phyloP scores from a whole-genome alignment of 1,140 invertebrate species.

The Macrotrachela quadricornifera region DNA sequence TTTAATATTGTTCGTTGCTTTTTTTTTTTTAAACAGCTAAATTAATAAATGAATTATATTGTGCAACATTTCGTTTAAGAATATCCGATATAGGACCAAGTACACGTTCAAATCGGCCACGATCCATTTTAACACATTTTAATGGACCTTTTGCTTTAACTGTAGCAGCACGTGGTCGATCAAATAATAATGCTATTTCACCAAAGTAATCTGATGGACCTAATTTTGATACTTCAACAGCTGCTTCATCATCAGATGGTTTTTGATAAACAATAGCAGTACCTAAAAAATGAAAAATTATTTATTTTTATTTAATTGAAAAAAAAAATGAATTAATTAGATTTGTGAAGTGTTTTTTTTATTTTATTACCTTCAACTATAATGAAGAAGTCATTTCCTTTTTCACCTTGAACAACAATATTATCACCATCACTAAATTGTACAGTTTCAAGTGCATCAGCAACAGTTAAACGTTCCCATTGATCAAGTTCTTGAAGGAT shows the following conservation, averaged over 20 bases:
- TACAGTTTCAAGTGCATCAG: conserved; percentile 84
- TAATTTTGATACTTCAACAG: conserved; percentile 73
- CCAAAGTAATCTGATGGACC: conserved; percentile 95
- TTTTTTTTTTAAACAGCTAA: conserved; percentile 53
- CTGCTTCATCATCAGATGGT: conserved; percentile 55
- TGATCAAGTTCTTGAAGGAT: conserved; percentile 93
- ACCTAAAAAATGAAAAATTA: conserved; percentile 37
- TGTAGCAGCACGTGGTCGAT: conserved; percentile 83
- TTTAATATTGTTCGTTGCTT: background rate
- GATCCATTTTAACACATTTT: conserved; percentile 92
- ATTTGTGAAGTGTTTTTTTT: conserved; percentile 2
- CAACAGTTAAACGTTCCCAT: conserved; percentile 92
- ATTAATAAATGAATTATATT: conserved; percentile 97
- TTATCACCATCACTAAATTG: conserved; percentile 69
- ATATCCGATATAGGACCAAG: conserved; percentile 95
- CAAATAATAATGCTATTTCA: conserved; percentile 84
- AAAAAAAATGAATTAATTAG: no score
- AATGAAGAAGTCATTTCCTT: conserved; percentile 97
- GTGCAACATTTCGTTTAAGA: conserved; percentile 90
- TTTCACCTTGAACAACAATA: conserved; percentile 87
- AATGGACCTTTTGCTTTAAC: conserved; percentile 77
- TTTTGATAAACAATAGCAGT: conserved; percentile 78
- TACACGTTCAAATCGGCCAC: conserved; percentile 74
- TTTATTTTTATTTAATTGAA: no score
- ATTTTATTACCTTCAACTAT: conserved; percentile 58